A percentile compares a stretch with the other conserved stretches of the same genome.
Conservation (phyloP, 2,797 vertebrate genomes). For the Parambassis ranga region DNA sequence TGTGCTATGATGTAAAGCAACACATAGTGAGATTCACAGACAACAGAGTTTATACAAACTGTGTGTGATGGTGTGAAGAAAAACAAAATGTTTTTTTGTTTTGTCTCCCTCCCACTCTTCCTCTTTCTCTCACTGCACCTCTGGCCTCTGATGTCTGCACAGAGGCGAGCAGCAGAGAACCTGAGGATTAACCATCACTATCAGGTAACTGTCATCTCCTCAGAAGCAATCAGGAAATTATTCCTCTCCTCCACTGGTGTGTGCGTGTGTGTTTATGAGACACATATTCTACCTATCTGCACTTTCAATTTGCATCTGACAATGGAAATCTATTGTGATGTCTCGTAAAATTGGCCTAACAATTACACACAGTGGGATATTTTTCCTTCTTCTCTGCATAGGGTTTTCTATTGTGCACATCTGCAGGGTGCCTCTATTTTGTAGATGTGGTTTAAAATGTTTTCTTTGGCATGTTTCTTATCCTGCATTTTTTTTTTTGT, state of each 20-base stretch:
- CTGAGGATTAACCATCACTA: conserved; percentile 95
- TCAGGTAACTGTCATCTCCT: conserved; percentile 82
- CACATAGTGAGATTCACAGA: background rate
- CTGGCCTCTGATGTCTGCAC: conserved; percentile 42
- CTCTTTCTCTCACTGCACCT: background rate
- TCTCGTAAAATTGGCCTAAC: conserved; percentile 3
- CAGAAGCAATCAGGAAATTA: background rate
- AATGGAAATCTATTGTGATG: background rate
- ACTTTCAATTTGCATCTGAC: conserved; percentile 12
- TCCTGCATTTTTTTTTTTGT: background rate
- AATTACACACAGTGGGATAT: conserved; percentile 28
- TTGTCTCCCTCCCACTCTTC: background rate
- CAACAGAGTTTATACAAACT: background rate
- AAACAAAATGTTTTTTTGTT: background rate
- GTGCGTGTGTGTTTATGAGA: background rate
- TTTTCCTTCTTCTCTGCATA: conserved; percentile 1
- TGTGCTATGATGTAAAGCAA: background rate
- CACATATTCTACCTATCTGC: background rate
- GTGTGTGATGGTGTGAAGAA: background rate
- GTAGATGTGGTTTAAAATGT: conserved; percentile 1
- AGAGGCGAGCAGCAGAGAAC: conserved; percentile 96
- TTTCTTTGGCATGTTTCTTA: background rate
- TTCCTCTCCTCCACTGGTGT: background rate
- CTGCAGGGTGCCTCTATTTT: conserved; percentile 10
- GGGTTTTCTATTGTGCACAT: conserved; percentile 3